These are phyloP conservation scores for Brachycybe producta DNA, from an alignment of 2,888 invertebrate genomes.

Conservation along the genomic window DNA sequence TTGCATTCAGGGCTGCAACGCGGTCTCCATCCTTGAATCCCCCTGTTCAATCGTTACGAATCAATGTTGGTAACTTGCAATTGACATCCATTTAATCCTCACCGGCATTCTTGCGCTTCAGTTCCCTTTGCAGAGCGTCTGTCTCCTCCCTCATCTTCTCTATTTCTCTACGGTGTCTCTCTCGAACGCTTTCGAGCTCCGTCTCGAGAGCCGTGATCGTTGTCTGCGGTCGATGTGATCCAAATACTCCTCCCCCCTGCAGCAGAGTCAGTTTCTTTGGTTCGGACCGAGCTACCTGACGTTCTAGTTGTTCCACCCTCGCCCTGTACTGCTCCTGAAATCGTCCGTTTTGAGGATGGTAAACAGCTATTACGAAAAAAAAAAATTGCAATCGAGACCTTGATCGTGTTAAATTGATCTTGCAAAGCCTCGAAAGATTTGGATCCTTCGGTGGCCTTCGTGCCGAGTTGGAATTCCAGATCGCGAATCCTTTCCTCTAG, in stretches of 20 bases:
- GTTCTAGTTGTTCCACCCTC: not conserved
- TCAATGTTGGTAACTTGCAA: not conserved
- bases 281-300: too few species aligned
- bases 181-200: slow-evolving; percentile 6
- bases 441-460: not conserved
- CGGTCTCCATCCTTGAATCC: slow-evolving; percentile 1
- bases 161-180: slow-evolving; percentile 3
- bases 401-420: not conserved
- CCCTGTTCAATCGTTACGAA: not conserved
- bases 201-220: slow-evolving; percentile 5
- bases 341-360: too few species aligned
- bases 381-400: too few species aligned
- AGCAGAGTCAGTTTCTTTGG: too few species aligned
- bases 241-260: not conserved
- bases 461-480: slow-evolving; percentile 1
- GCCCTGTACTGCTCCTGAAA: slow-evolving; percentile 2
- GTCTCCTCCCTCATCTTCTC: slow-evolving; percentile 5
- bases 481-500: slow-evolving; percentile 8
- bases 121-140: not conserved
- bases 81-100: not conserved
- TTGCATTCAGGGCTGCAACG: not conserved
- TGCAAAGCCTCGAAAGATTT: not conserved
- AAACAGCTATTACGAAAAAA: too few species aligned
- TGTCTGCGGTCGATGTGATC: not conserved
- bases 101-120: slow-evolving; percentile 4